Evolutionary conservation across 2,113 vertebrate genomes (phyloP), one percentile per base, ranked within the genome.

Genomic region (Percopsis transmontana): DNA sequence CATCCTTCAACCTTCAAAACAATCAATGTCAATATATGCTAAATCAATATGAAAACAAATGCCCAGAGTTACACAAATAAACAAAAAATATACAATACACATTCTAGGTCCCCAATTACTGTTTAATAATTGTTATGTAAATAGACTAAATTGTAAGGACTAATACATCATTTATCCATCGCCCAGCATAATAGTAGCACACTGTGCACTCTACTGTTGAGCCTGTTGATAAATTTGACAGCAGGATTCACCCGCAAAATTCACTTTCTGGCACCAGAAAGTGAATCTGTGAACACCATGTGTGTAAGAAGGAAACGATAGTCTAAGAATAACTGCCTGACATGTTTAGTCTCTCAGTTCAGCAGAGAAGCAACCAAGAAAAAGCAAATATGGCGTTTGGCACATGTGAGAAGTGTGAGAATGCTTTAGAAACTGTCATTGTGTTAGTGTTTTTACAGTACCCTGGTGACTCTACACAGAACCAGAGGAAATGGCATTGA

Each of bases 341-440:
- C 56, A 58, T 76, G 72, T 75, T 78, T 72, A 58, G 69, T 73
- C 53, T 72, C 42, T 64, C 48, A 70, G 45, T 47, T 42, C 50
- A 62, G 57, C 19, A 62, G 57, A 67, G 55, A 66, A 59, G 19
- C 23, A 60, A 56, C 54, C 24, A 40, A 52, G 14, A 39, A 50
- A 47, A 68, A 24, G 59, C 39, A 62, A 62, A 65, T 47, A 27
- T 52, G 54, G 51, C 57, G 19, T 72, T 56, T 62, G 47, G 54
- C 56, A 72, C 47, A 38, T 24, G 3, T 33, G 27, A 6, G 47
- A 45, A 57, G 61, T 68, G 51, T 48, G 74, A 55, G 27, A 56
- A 72, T 66, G 59, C 62, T 67, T 71, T 33, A 54, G 8, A 59
- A 57, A 48, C 52, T 42, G 39, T 44, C 58, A 68, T 14, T 18